Percentiles rank a stretch among this genome's conserved stretches.
These are phyloP conservation scores for Emys orbicularis DNA, from an alignment of 2,797 vertebrate species.

Conservation along the genomic window DNA sequence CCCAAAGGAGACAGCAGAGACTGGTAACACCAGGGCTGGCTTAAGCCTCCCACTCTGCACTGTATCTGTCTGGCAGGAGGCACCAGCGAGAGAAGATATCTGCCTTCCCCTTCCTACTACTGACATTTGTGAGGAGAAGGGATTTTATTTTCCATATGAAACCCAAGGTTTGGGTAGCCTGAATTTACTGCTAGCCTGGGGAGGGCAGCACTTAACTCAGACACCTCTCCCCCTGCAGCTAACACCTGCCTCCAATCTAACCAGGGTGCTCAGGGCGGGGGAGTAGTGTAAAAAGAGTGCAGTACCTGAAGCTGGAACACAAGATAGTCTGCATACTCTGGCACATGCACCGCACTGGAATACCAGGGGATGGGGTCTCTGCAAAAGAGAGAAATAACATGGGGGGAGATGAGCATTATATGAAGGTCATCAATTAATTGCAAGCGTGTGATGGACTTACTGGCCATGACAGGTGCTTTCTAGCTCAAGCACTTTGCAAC, in stretches of 20 bases:
- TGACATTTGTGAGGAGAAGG: not conserved
- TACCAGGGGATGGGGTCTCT: not conserved
- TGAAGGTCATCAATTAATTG: not conserved
- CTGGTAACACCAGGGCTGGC: not conserved
- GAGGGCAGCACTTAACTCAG: not conserved
- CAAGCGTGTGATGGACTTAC: not conserved
- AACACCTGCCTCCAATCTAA: not conserved
- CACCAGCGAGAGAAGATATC: not conserved
- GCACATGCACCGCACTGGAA: not conserved
- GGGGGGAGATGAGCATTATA: not conserved
- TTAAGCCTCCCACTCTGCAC: not conserved
- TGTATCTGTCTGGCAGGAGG: not conserved
- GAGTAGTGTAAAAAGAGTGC: not conserved
- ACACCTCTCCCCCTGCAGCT: not conserved
- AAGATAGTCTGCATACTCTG: not conserved
- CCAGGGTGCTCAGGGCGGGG: not conserved
- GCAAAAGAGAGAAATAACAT: not conserved
- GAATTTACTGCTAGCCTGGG: rapidly evolving
- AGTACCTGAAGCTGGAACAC: not conserved
- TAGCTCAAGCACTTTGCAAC: not conserved
- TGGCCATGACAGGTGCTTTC: not conserved
- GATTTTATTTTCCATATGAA: not conserved
- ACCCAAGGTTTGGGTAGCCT: rapidly evolving
- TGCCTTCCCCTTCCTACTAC: not conserved
- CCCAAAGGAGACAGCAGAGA: not conserved